A percentile compares a stretch with the other conserved stretches of the same genome.
Conservation (phyloP, 2,888 invertebrate genomes). For the Busseola fusca region DNA sequence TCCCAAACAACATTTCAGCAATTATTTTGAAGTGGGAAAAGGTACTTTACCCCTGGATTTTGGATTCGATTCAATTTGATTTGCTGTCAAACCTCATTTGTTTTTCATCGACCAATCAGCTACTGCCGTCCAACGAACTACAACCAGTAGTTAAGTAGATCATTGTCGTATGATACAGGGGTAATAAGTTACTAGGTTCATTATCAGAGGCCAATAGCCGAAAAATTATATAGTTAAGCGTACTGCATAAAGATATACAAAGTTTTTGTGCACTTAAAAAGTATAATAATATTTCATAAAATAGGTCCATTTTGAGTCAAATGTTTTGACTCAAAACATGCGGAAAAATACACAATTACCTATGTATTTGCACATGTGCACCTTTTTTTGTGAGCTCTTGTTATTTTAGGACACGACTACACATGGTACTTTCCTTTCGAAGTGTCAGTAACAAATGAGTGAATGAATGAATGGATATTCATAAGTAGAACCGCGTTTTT, state of each 20-base stretch:
- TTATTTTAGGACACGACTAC: constrained; percentile 53
- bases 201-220: constrained; percentile 14
- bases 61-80: constrained; percentile 12
- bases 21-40: constrained; percentile 5
- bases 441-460: constrained; percentile 40
- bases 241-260: background rate
- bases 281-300: background rate
- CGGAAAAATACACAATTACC: background rate
- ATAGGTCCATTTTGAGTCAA: background rate
- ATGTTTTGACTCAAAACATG: constrained; percentile 9
- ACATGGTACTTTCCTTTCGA: constrained; percentile 39
- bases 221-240: background rate
- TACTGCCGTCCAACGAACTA: background rate
- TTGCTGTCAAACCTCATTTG: background rate
- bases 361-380: constrained; percentile 9
- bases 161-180: constrained; percentile 8
- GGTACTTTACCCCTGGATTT: constrained; percentile 2
- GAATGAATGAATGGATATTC: constrained; percentile 40
- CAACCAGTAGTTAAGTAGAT: background rate
- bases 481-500: constrained; percentile 26
- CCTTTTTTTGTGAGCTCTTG: constrained; percentile 23
- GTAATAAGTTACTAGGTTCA: constrained; percentile 8
- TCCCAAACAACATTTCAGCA: too few species aligned
- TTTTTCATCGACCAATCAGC: background rate
- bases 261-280: constrained; percentile 9